Evolutionary conservation across 1,140 invertebrate genomes (phyloP).

Genomic region (Portunus trituberculatus): DNA sequence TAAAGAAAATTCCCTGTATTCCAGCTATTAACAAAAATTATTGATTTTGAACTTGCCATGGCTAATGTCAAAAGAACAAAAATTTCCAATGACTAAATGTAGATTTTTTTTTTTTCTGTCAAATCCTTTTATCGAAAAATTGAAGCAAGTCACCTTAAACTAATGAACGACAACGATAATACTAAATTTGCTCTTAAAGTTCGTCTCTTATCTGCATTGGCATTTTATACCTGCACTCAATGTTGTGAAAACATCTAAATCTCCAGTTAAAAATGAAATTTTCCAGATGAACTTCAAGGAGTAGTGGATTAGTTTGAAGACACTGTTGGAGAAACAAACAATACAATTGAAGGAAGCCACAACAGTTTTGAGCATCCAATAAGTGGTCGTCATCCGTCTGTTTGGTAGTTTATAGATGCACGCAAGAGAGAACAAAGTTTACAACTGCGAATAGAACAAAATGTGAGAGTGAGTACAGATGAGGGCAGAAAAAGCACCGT

Average conservation of each 20-base stretch:
- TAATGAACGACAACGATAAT: background rate
- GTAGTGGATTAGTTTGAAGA: no score
- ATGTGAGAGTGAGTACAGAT: no score
- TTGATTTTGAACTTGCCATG: conserved; percentile 16
- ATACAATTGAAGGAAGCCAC: no score
- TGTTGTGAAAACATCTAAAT: background rate
- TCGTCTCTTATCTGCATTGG: background rate
- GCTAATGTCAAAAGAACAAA: background rate
- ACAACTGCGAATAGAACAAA: background rate
- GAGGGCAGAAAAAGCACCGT: no score
- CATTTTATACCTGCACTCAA: background rate
- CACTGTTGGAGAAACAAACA: no score
- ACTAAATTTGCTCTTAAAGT: no score
- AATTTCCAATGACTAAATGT: conserved; percentile 8
- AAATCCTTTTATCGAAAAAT: background rate
- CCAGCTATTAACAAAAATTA: background rate
- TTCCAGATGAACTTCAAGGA: conserved; percentile 1
- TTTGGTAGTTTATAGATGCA: no score
- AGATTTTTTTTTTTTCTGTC: background rate
- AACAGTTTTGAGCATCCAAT: background rate
- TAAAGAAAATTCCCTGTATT: background rate
- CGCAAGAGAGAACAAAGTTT: conserved; percentile 1
- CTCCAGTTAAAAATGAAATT: background rate
- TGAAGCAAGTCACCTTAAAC: background rate
- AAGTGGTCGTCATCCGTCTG: background rate